Evolutionary conservation across 2,797 vertebrate genomes (phyloP).

Genomic region (Streptopelia turtur): DNA sequence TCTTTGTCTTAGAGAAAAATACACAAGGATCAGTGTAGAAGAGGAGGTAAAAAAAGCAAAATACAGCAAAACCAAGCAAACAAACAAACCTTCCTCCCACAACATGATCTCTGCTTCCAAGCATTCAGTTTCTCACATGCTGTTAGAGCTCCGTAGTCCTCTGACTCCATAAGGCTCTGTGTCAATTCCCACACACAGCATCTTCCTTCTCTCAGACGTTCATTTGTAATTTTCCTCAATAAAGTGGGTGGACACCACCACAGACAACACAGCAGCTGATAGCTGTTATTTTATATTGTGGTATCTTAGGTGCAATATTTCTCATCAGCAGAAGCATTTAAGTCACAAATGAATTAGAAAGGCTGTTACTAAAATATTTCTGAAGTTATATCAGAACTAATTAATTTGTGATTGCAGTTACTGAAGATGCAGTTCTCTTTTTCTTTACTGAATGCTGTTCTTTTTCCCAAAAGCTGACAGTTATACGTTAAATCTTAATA

Average conservation of each 20-base stretch:
- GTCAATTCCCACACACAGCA: not conserved
- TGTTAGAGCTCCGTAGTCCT: not conserved
- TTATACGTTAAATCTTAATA: not conserved
- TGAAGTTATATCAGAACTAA: not conserved
- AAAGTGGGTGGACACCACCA: not conserved
- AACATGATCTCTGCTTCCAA: not conserved
- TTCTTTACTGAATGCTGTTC: not conserved
- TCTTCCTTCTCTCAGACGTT: not conserved
- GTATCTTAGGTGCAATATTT: not conserved
- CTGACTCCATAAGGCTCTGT: not conserved
- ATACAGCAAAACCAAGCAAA: not conserved
- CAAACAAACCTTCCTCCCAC: not conserved
- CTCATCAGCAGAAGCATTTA: not conserved
- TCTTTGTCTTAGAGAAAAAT: not conserved
- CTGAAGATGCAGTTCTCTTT: not conserved
- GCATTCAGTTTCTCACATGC: fast-evolving
- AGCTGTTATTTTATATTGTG: not conserved
- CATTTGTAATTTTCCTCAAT: not conserved
- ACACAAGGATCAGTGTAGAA: not conserved
- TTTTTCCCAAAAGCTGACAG: not conserved
- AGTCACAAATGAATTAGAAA: not conserved
- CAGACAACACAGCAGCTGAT: not conserved
- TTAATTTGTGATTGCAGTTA: not conserved
- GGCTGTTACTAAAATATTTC: not conserved
- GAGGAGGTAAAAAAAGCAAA: not conserved